phyloP scores from a whole-genome alignment of 92 coral and sea anemone species.

The Zoanthus solanderi region DNA sequence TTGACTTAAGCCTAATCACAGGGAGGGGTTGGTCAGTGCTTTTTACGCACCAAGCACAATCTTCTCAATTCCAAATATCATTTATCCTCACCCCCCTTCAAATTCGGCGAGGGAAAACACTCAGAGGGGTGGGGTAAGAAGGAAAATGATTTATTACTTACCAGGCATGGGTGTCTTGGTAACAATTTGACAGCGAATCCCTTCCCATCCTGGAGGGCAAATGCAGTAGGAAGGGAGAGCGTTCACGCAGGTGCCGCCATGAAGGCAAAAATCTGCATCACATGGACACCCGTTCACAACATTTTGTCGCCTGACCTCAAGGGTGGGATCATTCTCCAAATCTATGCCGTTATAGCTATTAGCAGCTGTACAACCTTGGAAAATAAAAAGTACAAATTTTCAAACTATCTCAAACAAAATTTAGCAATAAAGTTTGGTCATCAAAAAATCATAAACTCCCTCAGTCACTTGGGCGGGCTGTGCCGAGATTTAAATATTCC shows the following conservation, averaged over 20 bases:
- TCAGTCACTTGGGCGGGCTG: too few relatives aligned
- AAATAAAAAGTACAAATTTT: neutral
- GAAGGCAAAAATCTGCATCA: slow-evolving; percentile 67
- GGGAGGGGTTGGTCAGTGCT: too few relatives aligned
- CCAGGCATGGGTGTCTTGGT: slow-evolving; percentile 72
- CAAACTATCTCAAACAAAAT: neutral
- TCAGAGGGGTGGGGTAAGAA: neutral
- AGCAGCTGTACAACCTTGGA: slow-evolving; percentile 86
- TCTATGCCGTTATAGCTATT: slow-evolving; percentile 82
- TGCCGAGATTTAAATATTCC: too few relatives aligned
- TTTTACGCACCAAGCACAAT: too few relatives aligned
- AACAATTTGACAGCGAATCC: slow-evolving; percentile 60
- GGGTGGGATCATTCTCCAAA: slow-evolving; percentile 65
- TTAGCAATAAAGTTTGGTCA: neutral
- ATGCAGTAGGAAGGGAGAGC: slow-evolving; percentile 84
- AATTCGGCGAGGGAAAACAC: neutral
- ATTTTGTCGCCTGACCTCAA: slow-evolving; percentile 77
- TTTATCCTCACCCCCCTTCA: too few relatives aligned
- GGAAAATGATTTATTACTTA: slow-evolving; percentile 18
- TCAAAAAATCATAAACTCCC: too few relatives aligned
- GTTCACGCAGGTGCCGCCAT: slow-evolving; percentile 89
- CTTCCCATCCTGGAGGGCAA: slow-evolving; percentile 86
- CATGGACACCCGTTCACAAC: slow-evolving; percentile 92
- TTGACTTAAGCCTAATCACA: too few relatives aligned
- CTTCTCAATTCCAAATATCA: too few relatives aligned